Evolutionary conservation across 2,888 invertebrate genomes (phyloP), one percentile per base, ranked within the genome.

Genomic region (Drosophila prolongata): DNA sequence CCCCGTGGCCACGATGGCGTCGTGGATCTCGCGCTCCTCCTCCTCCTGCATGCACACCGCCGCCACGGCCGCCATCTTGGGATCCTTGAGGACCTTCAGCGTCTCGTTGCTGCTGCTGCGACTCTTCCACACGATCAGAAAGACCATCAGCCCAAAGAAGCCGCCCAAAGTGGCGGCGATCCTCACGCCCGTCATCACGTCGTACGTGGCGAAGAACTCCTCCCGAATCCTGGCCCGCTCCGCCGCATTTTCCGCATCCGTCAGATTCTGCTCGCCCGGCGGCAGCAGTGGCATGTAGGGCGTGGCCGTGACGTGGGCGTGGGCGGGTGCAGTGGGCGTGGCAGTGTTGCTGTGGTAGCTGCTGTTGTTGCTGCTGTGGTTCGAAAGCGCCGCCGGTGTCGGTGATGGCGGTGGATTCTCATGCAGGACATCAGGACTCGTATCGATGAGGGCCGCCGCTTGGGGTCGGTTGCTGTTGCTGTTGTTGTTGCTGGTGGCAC

Each of bases 101-200:
- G 95, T 95, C 90, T 95, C 95, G 70, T 95, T 94, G 71, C 95
- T 94, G 93, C 95, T 95, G 90, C 95, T 95, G 83, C 96, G 96
- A 92, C 97, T 97, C 93, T 98, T 98, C 94, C 97, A 98, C 76
- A 98, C 95, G 85, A 98, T 96, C 90, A 98, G 94, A 91, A 98
- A 95, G 52, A 97, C 97, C 96, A 98, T 97, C 89, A 98, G 94
- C 76, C 96, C 96, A 93, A 98, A 98, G 93, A 98, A 97, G 86
- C 97, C 97, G 87, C 97, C 97, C 57, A 98, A 94, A 3, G 98
- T 98, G 82, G 96, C 96, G 83, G 98, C 98, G 92, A 98, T 98
- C 78, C 97, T 95, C 77, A 98, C 95, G 79, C 98, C 98, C 87
- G 97, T 98, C 97, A 97, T 97, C 92, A 96, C 96, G 94, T 98